These are phyloP conservation scores for Deilephila porcellus DNA, from an alignment of 2,888 invertebrate genomes.

Conservation along the genomic window DNA sequence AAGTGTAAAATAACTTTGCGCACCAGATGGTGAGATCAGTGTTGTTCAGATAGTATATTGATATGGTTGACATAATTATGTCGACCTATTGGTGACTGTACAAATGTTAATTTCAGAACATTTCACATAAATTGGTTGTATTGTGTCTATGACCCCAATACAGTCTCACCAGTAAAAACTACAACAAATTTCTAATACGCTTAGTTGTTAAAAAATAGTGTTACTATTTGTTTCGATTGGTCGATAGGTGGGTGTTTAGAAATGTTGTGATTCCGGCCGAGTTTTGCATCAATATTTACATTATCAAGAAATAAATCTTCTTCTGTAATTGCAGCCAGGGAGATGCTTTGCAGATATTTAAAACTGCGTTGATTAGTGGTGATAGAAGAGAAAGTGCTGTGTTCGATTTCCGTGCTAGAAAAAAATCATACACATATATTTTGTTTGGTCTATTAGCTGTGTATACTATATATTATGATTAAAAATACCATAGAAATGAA, in stretches of 20 bases:
- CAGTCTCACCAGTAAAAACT: background rate
- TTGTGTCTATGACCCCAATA: background rate
- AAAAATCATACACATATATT: background rate
- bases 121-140: too few species aligned
- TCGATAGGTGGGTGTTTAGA: background rate
- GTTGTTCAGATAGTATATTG: too few species aligned
- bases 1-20: too few species aligned
- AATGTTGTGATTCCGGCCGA: constrained; percentile 5
- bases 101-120: too few species aligned
- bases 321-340: constrained; percentile 44
- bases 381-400: background rate
- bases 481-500: too few species aligned
- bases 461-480: too few species aligned
- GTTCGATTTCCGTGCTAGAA: background rate
- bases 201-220: constrained; percentile 5
- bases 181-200: background rate
- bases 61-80: too few species aligned
- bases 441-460: too few species aligned
- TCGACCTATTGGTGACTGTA: too few species aligned
- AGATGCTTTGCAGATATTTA: constrained; percentile 30
- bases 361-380: background rate
- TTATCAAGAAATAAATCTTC: constrained; percentile 40
- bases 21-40: too few species aligned
- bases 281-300: constrained; percentile 2
- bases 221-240: constrained; percentile 4